Evolutionary conservation across 2,888 invertebrate species (phyloP).

Genomic region (Lypha dubia): DNA sequence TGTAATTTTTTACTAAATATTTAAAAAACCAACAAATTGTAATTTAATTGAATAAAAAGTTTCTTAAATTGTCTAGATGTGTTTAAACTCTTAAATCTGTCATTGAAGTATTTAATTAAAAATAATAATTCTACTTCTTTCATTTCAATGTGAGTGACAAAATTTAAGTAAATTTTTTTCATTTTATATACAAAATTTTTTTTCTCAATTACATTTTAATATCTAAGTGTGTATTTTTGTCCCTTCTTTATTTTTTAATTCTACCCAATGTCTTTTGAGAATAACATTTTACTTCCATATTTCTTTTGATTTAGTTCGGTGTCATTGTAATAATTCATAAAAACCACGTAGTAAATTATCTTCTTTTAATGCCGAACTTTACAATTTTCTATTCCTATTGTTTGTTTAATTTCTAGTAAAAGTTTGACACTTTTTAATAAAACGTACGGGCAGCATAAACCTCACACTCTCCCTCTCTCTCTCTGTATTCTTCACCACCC

Average conservation of each 20-base stretch:
- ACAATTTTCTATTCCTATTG: background rate
- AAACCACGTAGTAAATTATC: slow-evolving; percentile 62
- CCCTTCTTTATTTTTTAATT: slow-evolving; percentile 32
- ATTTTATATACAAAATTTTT: background rate
- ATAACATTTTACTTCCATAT: background rate
- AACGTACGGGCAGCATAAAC: slow-evolving; percentile 28
- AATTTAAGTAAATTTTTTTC: background rate
- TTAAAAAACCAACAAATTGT: background rate
- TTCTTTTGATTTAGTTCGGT: background rate
- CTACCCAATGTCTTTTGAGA: slow-evolving; percentile 17
- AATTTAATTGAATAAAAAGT: background rate
- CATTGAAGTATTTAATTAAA: too few species aligned
- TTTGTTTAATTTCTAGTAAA: slow-evolving; percentile 54
- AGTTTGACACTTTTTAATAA: slow-evolving; percentile 55
- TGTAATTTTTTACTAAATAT: background rate
- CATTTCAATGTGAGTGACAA: too few species aligned
- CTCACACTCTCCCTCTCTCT: too few species aligned
- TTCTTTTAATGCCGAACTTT: background rate
- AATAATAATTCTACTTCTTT: too few species aligned
- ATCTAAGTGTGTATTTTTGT: too few species aligned
- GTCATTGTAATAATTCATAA: slow-evolving; percentile 62
- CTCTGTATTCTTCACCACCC: too few species aligned
- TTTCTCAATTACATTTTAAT: too few species aligned
- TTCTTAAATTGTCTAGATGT: background rate
- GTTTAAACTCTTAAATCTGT: background rate